Conservation (phyloP, 2,797 vertebrate genomes). For the Brachyrhaphis roseni region DNA sequence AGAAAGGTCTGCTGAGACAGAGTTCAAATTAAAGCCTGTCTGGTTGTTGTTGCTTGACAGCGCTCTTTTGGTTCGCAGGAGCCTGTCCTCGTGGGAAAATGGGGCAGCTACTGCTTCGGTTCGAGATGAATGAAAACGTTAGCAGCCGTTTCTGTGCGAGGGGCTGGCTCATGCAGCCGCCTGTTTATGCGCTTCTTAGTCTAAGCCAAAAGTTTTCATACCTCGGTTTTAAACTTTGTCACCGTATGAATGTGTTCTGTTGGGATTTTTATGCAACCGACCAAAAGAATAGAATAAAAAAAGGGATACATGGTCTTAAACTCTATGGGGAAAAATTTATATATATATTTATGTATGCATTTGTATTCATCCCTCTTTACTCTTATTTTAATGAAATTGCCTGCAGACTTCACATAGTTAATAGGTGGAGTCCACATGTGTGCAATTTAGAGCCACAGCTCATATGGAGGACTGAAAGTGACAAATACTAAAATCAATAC, state of each 20-base stretch:
- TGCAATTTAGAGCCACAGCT: background rate
- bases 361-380: background rate
- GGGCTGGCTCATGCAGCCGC: background rate
- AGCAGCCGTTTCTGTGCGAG: constrained; percentile 5
- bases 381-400: background rate
- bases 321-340: background rate
- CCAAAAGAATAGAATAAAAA: background rate
- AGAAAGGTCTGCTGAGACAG: background rate
- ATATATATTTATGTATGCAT: background rate
- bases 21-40: background rate
- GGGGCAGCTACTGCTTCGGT: constrained; percentile 10
- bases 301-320: background rate
- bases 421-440: background rate
- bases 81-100: constrained; percentile 1
- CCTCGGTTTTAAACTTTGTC: background rate
- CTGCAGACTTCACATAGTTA: background rate
- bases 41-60: constrained; percentile 1
- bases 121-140: constrained; percentile 5
- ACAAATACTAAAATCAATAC: too few relatives aligned
- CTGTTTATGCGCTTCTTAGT: background rate
- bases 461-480: too few relatives aligned
- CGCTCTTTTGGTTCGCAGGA: background rate
- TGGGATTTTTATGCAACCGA: background rate
- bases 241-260: background rate
- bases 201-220: background rate